A percentile compares a stretch with the other conserved stretches of the same genome.
phyloP scores from a whole-genome alignment of 2,888 invertebrate species.

The Drosophila stalkeri region DNA sequence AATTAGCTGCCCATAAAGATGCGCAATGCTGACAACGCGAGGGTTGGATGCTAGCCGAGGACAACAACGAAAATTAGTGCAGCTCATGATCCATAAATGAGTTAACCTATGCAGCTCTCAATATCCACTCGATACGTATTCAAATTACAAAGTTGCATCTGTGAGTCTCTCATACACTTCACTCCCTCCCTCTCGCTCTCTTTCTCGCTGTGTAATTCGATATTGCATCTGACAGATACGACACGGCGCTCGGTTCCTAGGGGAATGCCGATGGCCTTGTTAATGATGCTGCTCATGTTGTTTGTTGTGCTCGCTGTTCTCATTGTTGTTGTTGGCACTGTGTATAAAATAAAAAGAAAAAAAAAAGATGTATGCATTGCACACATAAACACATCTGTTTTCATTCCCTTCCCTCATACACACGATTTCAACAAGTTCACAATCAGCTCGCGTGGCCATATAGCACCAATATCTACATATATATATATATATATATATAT shows the following conservation, averaged over 20 bases:
- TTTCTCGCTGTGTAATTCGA: conserved; percentile 58
- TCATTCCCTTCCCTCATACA: conserved; percentile 33
- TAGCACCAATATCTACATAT: not conserved
- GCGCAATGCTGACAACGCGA: conserved; percentile 21
- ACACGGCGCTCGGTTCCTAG: conserved; percentile 58
- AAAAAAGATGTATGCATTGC: conserved; percentile 8
- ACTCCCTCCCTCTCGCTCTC: not conserved
- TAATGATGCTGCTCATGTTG: conserved; percentile 64
- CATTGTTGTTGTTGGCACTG: conserved; percentile 4
- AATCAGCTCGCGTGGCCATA: conserved; percentile 46
- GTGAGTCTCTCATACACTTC: conserved; percentile 34
- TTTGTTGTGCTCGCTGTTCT: not conserved
- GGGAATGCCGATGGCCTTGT: conserved; percentile 56
- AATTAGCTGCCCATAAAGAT: conserved; percentile 75
- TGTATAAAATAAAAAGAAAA: conserved; percentile 13
- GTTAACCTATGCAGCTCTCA: conserved; percentile 54
- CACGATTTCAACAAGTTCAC: conserved; percentile 49
- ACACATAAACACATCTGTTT: conserved; percentile 54
- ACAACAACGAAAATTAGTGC: conserved; percentile 16
- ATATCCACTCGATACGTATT: conserved; percentile 72
- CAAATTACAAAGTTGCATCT: conserved; percentile 75
- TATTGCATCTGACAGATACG: conserved; percentile 76
- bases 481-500: not conserved
- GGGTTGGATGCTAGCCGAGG: conserved; percentile 7
- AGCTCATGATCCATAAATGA: conserved; percentile 57